Evolutionary conservation across 2,797 vertebrate species (phyloP), one percentile per base, ranked within the genome.

Genomic region (Mormyrus hasselquistii): DNA sequence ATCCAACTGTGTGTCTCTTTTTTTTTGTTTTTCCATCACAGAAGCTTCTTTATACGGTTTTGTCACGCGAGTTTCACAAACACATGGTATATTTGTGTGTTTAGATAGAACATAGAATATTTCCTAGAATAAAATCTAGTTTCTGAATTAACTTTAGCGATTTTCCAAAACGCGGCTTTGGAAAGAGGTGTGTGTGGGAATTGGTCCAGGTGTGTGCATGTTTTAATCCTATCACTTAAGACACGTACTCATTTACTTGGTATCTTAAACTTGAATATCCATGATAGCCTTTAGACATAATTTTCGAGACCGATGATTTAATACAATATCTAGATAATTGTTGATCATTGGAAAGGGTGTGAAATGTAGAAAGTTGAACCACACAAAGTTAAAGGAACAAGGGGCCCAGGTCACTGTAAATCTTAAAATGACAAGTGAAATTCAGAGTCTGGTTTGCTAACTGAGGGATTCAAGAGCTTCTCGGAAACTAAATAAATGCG

Each of bases 261-360:
- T 44, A 79, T 79, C 38, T 41, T 41, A 44, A 79, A 79, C 73
- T 79, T 79, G 73, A 79, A 79, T 79, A 79, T 79, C 73, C 73
- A 79, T 79, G 25, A 53, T 85, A 53, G 83, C 83, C 83, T 85
- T 85, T 52, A 52, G 83, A 29, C 22, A 85, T 25, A 25, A 52
- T 14, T 85, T 85, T 85, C 50, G 7, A 85, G 10, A 29, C 12
- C 8, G 2, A 53, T 84, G n/a, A 85, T 85, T 85, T 53, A 34
- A 53, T 50, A 47, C 19, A 16, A 29, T 85, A n/a, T 85, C 82
- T 85, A 85, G 82, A 25, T 44, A 85, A 85, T 44, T 85, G 22
- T 52, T 53, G 50, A 85, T 53, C 50, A 52, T 52, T 85, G 19
- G 22, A 85, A 14, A 29, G n/a, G 83, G 12, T 53, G 47, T 52